Evolutionary conservation across 1,140 invertebrate genomes (phyloP).

Genomic region (Pteromalus puparum): DNA sequence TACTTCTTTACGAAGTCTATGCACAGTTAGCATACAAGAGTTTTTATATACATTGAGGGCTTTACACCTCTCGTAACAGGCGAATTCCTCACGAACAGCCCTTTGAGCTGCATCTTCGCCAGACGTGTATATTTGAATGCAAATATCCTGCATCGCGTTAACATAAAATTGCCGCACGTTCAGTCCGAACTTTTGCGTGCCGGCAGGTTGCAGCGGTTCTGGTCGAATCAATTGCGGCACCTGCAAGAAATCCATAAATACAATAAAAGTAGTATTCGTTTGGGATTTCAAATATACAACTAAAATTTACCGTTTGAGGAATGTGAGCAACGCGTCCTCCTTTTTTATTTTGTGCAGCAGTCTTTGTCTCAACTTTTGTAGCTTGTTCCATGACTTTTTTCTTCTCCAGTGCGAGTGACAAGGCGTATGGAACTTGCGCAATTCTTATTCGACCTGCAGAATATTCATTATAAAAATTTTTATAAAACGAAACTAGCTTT

Average conservation of each 20-base stretch:
- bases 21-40: constrained; percentile 87
- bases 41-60: constrained; percentile 90
- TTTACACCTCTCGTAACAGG: constrained; percentile 86
- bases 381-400: constrained; percentile 75
- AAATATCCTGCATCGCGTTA: constrained; percentile 91
- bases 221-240: constrained; percentile 74
- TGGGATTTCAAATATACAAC: not conserved
- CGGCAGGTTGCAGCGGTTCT: constrained; percentile 80
- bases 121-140: constrained; percentile 84
- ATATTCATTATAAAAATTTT: not conserved
- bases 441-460: constrained; percentile 73
- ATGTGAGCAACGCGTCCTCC: constrained; percentile 83
- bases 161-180: constrained; percentile 90
- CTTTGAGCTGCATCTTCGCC: constrained; percentile 80
- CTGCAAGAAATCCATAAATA: constrained; percentile 58
- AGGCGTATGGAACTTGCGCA: constrained; percentile 79
- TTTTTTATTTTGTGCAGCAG: constrained; percentile 82
- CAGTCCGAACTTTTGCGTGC: constrained; percentile 87
- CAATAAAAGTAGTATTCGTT: not conserved
- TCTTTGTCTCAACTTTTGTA: constrained; percentile 73
- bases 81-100: constrained; percentile 85
- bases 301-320: constrained; percentile 74
- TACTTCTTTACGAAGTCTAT: constrained; percentile 83
- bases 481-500: not conserved
- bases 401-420: constrained; percentile 77